Percentiles rank a stretch among this genome's conserved stretches.
phyloP scores from a whole-genome alignment of 2,888 invertebrate genomes.

The Ormyrus pomaceus region DNA sequence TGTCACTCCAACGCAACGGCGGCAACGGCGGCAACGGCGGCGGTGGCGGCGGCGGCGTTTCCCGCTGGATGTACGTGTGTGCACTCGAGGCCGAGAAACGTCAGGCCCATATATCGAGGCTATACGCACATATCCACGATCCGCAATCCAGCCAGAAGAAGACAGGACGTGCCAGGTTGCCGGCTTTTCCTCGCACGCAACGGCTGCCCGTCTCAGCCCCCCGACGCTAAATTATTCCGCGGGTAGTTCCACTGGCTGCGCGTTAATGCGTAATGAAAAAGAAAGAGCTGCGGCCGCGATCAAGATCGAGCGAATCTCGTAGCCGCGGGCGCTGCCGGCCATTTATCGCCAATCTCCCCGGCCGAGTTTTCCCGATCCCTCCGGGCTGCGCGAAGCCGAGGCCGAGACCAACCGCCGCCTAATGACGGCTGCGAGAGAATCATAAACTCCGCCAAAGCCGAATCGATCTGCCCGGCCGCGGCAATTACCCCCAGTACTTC shows the following conservation, averaged over 20 bases:
- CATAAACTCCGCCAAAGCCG: slow-evolving; percentile 29
- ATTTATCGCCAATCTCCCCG: slow-evolving; percentile 69
- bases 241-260: slow-evolving; percentile 62
- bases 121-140: slow-evolving; percentile 3
- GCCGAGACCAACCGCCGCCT: background rate
- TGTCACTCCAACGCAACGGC: slow-evolving; percentile 34
- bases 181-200: slow-evolving; percentile 35
- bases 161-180: slow-evolving; percentile 33
- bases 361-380: slow-evolving; percentile 68
- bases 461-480: slow-evolving; percentile 46
- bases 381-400: background rate
- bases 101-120: slow-evolving; percentile 14
- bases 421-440: slow-evolving; percentile 37
- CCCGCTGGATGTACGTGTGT: background rate
- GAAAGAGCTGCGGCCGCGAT: slow-evolving; percentile 59
- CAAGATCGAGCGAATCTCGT: slow-evolving; percentile 59
- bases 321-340: slow-evolving; percentile 63
- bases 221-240: slow-evolving; percentile 62
- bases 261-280: slow-evolving; percentile 63
- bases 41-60: slow-evolving; percentile 4
- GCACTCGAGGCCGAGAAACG: slow-evolving; percentile 12
- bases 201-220: slow-evolving; percentile 13
- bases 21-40: background rate
- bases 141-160: background rate
- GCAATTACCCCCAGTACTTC: slow-evolving; percentile 44